Base-by-base conservation (phyloP, 2,797 vertebrate species). In the Anguilla pacifica region DNA sequence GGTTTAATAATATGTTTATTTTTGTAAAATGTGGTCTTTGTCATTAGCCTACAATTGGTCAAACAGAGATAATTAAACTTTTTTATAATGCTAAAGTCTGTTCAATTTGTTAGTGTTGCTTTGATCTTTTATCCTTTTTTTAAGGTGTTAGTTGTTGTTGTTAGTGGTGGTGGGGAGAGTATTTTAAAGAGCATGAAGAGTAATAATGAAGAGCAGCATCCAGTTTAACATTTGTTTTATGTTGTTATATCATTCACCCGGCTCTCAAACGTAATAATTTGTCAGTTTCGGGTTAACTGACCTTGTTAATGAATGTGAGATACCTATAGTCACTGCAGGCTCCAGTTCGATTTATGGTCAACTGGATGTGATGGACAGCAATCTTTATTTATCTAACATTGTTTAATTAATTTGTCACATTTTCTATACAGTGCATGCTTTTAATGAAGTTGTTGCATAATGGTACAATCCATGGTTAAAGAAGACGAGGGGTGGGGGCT, bases 361-460 rank as follows among this genome's bases (percentile, higher is more conserved):
- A 39, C n/a, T 72, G 67, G 6, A 31, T 72, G 3, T 72, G 67
- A 72, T 25, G n/a, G 67, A 67, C 64, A 67, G 64, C 7, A 72
- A 70, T n/a, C 64, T 22, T 70, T 70, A 28, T 70, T 70, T 70
- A 28, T n/a, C 61, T 5, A 5, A 5, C 67, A 72, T 28, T 72
- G 13, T 57, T 1, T 79, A 22, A 79, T 17, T 55, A 28, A 72
- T 22, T 10, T 39, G 1, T 17, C 35, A 81, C 5, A 9, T 13
- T 19, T 59, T 79, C 19, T n/a, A 43, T 86, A 39, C 43, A 64
- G 10, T 35, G 13, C 35, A 93, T 93, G 92, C 93, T 94, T 92
- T 95, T 93, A 92, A 93, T 59, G 28, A 93, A 89, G 89, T 90
- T 93, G 95, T 95, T 93, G 93, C 93, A 91, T 88, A 92, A 67